Evolutionary conservation across 2,888 invertebrate genomes (phyloP).

Genomic region (Xestoiulus laeticollis): DNA sequence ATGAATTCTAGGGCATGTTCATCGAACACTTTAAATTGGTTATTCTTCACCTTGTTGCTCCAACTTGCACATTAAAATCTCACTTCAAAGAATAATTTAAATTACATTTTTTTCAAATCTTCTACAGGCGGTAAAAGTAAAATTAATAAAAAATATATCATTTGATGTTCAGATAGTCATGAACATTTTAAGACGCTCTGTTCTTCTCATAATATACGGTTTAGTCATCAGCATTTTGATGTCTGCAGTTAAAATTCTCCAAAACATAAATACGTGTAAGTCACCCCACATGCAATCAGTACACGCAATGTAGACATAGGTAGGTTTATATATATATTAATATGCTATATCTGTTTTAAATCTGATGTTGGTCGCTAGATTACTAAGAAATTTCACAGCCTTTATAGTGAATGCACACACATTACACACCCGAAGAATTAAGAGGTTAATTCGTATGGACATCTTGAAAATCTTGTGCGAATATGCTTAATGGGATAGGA

Average conservation of each 20-base stretch:
- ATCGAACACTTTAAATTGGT: background rate
- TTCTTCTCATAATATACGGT: background rate
- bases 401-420: constrained; percentile 12
- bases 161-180: background rate
- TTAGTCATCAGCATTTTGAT: background rate
- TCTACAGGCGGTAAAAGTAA: constrained; percentile 4
- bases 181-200: background rate
- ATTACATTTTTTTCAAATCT: background rate
- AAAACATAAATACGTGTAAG: constrained; percentile 34
- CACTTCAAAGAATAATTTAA: background rate
- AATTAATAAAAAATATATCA: constrained; percentile 31
- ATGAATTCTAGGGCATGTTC: background rate
- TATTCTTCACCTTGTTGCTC: background rate
- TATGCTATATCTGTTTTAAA: constrained; percentile 15
- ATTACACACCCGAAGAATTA: background rate
- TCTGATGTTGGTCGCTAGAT: constrained; percentile 3
- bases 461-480: background rate
- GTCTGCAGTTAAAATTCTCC: constrained; percentile 7
- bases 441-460: background rate
- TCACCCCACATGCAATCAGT: background rate
- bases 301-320: background rate
- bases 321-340: background rate
- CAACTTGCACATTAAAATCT: background rate
- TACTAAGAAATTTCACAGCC: constrained; percentile 33
- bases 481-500: background rate